Conservation (phyloP, 2,888 invertebrate species). For the Teleogryllus oceanicus region DNA sequence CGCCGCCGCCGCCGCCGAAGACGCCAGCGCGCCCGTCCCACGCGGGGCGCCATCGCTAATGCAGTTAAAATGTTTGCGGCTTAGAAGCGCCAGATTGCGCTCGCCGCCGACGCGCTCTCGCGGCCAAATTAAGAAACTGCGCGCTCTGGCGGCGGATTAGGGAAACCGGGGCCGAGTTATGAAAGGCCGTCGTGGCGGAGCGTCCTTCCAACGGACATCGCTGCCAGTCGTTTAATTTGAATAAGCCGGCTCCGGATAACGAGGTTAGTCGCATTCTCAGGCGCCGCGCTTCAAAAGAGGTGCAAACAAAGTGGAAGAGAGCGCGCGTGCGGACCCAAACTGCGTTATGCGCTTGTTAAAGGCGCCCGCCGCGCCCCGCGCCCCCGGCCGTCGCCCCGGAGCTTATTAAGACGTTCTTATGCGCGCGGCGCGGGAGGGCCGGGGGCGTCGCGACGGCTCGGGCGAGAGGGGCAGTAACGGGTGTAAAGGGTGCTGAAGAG, state of each 20-base stretch:
- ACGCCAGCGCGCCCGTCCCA: not conserved
- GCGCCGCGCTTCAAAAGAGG: conserved; percentile 7
- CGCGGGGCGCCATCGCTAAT: not conserved
- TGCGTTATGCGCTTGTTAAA: conserved; percentile 1
- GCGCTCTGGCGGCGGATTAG: not conserved
- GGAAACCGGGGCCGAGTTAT: not conserved
- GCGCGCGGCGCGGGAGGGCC: not conserved
- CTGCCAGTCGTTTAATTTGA: conserved; percentile 18
- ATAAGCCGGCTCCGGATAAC: conserved; percentile 18
- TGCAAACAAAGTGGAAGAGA: conserved; percentile 3
- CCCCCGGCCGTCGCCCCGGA: not conserved
- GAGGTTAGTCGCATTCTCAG: not conserved
- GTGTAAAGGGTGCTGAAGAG: too few relatives aligned
- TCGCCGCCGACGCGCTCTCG: not conserved
- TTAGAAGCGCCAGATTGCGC: conserved; percentile 4
- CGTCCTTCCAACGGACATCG: not conserved
- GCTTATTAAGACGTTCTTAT: conserved; percentile 18
- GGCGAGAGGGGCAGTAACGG: too few relatives aligned
- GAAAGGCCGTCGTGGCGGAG: not conserved
- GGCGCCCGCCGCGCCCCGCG: not conserved
- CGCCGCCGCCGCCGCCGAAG: not conserved
- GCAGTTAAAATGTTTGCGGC: conserved; percentile 1
- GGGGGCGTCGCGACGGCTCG: too few relatives aligned
- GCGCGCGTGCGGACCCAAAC: not conserved
- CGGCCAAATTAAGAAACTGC: conserved; percentile 11